Evolutionary conservation across 1,140 invertebrate species (phyloP), one percentile per base, ranked within the genome.

Genomic region (Drosophila sucinea): DNA sequence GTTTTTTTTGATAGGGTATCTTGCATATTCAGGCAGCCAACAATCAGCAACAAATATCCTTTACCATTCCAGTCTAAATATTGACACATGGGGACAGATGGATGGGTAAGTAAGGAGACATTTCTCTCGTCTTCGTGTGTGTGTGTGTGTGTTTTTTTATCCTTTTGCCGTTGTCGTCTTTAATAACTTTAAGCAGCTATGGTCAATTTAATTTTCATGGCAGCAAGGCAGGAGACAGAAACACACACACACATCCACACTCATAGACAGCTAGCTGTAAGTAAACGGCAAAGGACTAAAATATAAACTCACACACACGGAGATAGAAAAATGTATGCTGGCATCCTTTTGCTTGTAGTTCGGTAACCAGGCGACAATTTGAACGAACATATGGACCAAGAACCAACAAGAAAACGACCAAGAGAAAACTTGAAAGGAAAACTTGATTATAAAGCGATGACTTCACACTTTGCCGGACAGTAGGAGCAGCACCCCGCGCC

Each of bases 391-490:
- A 90, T 85, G 85, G 85, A 40, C 27, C 44, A 32, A 60, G 54
- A 40, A 47, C 32, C 70, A 56, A 66, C 74, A 73, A 38, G 58
- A 25, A 51, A 63, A 63, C 32, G n/a, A 38, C 61, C 44, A 69
- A 30, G 25, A 41, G 58, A n/a, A 79, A 86, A 86, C 79, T 86
- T 89, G 84, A 89, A 86, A 86, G 84, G 84, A 86, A 90, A 90
- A 90, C 87, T 87, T 90, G 87, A 90, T 90, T 90, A 90, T 90
- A 90, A 90, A 90, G 83, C 87, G 87, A 90, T 90, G 87, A 90
- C 87, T 90, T 90, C 89, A 90, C 87, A 90, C 87, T 90, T 90
- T 89, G 84, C 73, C 40, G 57, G 77, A 80, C 73, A 68, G 60
- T 54, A 70, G 55, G n/a, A 57, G 60, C 35, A n/a, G 67, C 30